Base-by-base conservation (phyloP, 2,888 invertebrate genomes). In the Xylota sylvarum region DNA sequence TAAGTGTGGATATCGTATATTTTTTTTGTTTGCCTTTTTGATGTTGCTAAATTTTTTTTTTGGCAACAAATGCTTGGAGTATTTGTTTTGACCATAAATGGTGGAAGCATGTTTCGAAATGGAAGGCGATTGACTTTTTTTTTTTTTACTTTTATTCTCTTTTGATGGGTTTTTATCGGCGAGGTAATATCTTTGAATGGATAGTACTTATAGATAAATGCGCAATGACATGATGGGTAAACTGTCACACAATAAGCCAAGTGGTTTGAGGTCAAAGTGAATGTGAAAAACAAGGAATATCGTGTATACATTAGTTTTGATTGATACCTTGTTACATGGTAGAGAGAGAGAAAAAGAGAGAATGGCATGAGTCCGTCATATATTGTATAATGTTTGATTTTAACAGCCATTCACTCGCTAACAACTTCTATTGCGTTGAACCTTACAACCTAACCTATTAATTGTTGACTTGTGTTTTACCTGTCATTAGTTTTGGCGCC, bases 31-130 rank as follows among this genome's bases (percentile, higher is more conserved):
- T 48, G 12, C 35, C 37, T 35, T 27, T 48, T 48, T n/a, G n/a
- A 7, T 48, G n/a, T 56, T n/a, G 32, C 14, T 32, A 35, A 23
- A 43, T 14, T 23, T 23, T 35, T 7, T 32, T 69, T 70, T 69
- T 69, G 40, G 74, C 37, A 62, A 65, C 62, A 62, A 74, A 73
- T 62, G 60, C 52, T 78, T 55, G 17, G 52, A 52, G 35, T 58
- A 70, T 79, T 70, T 79, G 69, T 70, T 84, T 69, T 79, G 62
- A 23, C 64, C 79, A 70, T 74, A 79, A 62, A 74, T 79, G 74
- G 84, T 58, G 43, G 19, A 27, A 37, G 23, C 37, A 52, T 64
- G 64, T 77, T 73, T 78, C 40, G 60, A 48, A 77, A 67, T 62
- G 12, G n/a, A 5, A 48, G 46, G 67, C 50, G 73, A 58, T 50